Percentiles rank a stretch among this genome's conserved stretches.
Conservation (phyloP, 2,888 invertebrate species). For the Tribolium freemani region DNA sequence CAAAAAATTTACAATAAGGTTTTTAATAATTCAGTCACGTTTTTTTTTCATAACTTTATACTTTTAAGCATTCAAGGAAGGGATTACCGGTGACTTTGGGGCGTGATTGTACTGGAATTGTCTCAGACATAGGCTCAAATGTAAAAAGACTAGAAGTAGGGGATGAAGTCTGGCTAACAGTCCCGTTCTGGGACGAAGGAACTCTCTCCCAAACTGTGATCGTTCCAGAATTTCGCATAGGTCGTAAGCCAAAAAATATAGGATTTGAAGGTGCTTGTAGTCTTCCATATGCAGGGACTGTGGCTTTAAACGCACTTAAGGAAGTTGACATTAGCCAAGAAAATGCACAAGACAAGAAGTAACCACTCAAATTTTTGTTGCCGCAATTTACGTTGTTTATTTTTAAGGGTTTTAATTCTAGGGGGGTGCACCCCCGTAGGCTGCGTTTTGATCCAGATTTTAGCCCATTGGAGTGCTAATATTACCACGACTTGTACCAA, state of each 20-base stretch:
- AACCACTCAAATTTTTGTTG: constrained; percentile 32
- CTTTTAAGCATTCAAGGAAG: constrained; percentile 62
- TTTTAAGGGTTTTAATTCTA: constrained; percentile 70
- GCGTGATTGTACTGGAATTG: constrained; percentile 75
- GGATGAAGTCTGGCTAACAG: constrained; percentile 74
- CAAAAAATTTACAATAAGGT: constrained; percentile 54
- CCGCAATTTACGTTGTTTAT: neutral
- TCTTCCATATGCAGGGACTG: constrained; percentile 73
- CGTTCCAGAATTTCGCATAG: constrained; percentile 70
- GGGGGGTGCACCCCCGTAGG: constrained; percentile 74
- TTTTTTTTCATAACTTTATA: neutral
- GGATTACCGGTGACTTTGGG: constrained; percentile 74
- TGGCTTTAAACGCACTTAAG: constrained; percentile 71
- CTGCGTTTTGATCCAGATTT: constrained; percentile 73
- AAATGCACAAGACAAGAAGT: constrained; percentile 71
- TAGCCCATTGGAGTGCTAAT: constrained; percentile 72
- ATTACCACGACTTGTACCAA: constrained; percentile 71
- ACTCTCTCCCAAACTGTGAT: constrained; percentile 72
- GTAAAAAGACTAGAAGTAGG: constrained; percentile 74
- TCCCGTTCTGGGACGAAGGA: constrained; percentile 73
- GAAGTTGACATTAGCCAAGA: constrained; percentile 68
- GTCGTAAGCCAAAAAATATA: constrained; percentile 71
- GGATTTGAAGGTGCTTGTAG: constrained; percentile 75
- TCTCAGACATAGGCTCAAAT: constrained; percentile 73
- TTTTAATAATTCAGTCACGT: neutral